These are phyloP conservation scores for Erinaceus europaeus DNA, from an alignment of 2,113 vertebrate species.

Conservation along the genomic window DNA sequence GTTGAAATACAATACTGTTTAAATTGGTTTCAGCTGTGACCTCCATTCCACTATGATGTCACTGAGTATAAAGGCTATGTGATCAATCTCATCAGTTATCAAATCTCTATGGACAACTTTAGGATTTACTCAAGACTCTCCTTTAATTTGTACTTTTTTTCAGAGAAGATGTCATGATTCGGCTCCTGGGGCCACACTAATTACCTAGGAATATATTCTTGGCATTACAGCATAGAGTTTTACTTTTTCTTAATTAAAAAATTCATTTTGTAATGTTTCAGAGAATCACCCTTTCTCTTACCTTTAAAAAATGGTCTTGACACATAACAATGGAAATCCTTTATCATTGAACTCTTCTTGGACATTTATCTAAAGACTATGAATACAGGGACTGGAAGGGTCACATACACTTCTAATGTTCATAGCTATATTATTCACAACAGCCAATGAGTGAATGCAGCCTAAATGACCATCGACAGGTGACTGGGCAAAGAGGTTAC, in stretches of 20 bases:
- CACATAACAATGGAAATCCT: too few relatives aligned
- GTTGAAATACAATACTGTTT: neutral
- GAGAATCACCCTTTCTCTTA: neutral
- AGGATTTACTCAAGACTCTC: neutral
- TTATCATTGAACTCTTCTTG: too few relatives aligned
- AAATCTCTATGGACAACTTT: neutral
- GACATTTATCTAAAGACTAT: too few relatives aligned
- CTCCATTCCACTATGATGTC: neutral
- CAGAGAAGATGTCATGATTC: neutral
- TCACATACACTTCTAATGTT: too few relatives aligned
- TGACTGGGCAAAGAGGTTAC: too few relatives aligned
- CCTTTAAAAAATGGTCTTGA: too few relatives aligned
- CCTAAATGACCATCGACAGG: too few relatives aligned
- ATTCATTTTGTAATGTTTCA: neutral
- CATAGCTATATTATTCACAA: too few relatives aligned
- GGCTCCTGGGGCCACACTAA: neutral
- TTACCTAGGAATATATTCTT: neutral
- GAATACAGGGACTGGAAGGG: too few relatives aligned
- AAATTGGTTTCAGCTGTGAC: slow-evolving; percentile 42
- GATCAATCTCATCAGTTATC: slow-evolving; percentile 8
- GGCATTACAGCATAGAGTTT: neutral
- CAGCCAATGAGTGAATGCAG: too few relatives aligned
- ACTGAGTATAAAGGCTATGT: neutral
- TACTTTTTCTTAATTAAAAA: neutral
- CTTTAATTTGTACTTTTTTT: neutral